These are phyloP conservation scores for Mythimna lalbum DNA, from an alignment of 2,888 invertebrate species.

Conservation along the genomic window DNA sequence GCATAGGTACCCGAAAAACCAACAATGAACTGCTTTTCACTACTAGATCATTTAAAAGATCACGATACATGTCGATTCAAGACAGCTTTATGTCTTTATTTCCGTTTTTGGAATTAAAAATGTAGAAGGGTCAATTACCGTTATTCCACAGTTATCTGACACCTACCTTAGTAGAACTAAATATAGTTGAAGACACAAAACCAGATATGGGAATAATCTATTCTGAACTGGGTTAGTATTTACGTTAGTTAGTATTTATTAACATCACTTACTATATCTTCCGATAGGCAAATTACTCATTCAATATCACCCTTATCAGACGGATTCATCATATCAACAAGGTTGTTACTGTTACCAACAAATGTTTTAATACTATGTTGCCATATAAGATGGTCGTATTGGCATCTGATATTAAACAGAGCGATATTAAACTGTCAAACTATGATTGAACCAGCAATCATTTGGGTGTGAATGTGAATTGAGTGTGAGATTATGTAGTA, in stretches of 20 bases:
- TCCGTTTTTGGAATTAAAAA: too few species aligned
- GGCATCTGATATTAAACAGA: constrained; percentile 47
- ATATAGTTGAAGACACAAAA: neutral
- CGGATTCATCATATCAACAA: constrained; percentile 44
- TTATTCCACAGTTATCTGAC: too few species aligned
- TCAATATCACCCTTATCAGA: constrained; percentile 29
- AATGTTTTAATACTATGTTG: constrained; percentile 24
- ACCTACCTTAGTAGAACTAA: neutral
- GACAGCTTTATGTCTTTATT: too few species aligned
- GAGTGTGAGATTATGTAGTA: constrained; percentile 24
- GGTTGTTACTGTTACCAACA: constrained; percentile 20
- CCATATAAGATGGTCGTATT: constrained; percentile 6
- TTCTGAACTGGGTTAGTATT: neutral
- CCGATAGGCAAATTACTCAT: constrained; percentile 27
- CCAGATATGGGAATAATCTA: neutral
- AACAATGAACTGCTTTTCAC: too few species aligned
- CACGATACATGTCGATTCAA: too few species aligned
- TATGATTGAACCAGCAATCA: constrained; percentile 42
- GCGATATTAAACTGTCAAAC: constrained; percentile 60
- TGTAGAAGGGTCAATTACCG: too few species aligned
- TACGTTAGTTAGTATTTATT: too few species aligned
- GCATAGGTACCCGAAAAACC: too few species aligned
- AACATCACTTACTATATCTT: constrained; percentile 5
- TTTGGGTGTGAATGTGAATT: constrained; percentile 36
- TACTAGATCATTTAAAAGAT: too few species aligned